Conservation (phyloP, 92 coral and sea anemone species). For the Plumapathes pennacea region DNA sequence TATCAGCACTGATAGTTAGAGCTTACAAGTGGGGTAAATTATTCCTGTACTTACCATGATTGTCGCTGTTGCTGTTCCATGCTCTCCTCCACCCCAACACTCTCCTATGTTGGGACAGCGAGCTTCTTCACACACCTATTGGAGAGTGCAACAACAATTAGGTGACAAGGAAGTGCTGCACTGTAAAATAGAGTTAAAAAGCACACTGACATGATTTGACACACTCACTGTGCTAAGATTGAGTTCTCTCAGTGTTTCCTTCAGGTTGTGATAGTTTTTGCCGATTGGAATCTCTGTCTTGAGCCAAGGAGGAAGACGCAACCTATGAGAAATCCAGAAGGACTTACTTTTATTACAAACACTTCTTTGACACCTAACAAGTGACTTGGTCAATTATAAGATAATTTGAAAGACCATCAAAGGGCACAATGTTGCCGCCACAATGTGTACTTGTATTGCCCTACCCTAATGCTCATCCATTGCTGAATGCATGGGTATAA, state of each 20-base stretch:
- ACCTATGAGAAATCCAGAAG: conserved; percentile 48
- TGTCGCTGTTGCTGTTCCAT: conserved; percentile 96
- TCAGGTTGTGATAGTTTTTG: conserved; percentile 79
- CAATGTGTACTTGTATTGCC: no score
- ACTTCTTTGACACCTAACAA: no score
- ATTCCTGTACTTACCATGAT: conserved; percentile 68
- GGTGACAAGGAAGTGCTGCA: background rate
- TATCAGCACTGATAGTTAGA: background rate
- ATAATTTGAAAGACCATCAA: no score
- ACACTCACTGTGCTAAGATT: conserved; percentile 86
- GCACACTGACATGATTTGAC: background rate
- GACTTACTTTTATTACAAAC: no score
- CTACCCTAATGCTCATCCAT: no score
- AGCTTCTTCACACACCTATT: conserved; percentile 94
- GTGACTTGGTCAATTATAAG: no score
- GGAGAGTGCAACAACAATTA: background rate
- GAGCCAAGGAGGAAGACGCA: conserved; percentile 96
- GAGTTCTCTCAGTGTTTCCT: conserved; percentile 81
- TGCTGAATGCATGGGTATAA: no score
- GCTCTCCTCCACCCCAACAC: conserved; percentile 97
- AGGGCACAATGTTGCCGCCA: no score
- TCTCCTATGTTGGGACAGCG: conserved; percentile 97
- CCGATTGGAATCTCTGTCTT: conserved; percentile 95
- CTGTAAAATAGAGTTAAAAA: background rate
- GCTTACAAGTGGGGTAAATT: background rate